Conservation (phyloP, 2,888 invertebrate genomes). For the Omphaloscelis lunosa region DNA sequence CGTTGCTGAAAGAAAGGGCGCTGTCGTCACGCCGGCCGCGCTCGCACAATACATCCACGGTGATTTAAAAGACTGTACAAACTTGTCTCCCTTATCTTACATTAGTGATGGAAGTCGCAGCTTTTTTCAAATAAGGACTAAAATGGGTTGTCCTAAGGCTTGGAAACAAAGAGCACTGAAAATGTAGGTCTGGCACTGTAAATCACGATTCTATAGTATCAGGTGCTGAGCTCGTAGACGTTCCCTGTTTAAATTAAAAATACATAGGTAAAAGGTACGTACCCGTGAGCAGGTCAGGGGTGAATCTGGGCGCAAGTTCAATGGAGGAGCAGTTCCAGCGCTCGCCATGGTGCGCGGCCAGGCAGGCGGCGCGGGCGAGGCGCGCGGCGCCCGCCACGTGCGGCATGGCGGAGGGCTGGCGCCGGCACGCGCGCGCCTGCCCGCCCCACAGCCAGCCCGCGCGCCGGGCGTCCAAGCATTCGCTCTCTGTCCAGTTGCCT, state of each 20-base stretch:
- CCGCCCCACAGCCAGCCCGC: conserved; percentile 90
- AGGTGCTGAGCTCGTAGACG: neutral
- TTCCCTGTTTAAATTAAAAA: conserved; percentile 58
- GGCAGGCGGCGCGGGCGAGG: conserved; percentile 93
- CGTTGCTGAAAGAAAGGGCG: conserved; percentile 79
- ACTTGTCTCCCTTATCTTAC: conserved; percentile 84
- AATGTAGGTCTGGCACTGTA: neutral
- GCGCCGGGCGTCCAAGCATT: conserved; percentile 84
- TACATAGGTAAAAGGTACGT: conserved; percentile 46
- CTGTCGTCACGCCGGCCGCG: conserved; percentile 82
- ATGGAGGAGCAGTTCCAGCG: conserved; percentile 96
- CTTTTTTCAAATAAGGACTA: conserved; percentile 67
- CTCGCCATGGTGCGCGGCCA: conserved; percentile 92
- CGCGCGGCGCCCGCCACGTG: conserved; percentile 94
- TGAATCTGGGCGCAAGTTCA: conserved; percentile 92
- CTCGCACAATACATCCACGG: conserved; percentile 80
- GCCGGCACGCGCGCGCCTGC: conserved; percentile 92
- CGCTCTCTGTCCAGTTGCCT: conserved; percentile 88
- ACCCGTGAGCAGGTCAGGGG: conserved; percentile 95
- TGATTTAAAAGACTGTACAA: conserved; percentile 83
- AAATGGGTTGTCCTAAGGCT: conserved; percentile 13
- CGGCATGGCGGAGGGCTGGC: conserved; percentile 93
- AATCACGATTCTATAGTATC: neutral
- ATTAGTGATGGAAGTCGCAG: conserved; percentile 81
- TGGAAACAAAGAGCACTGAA: conserved; percentile 12